Evolutionary conservation across 1,140 invertebrate species (phyloP).

Genomic region (Drosophila simulans): DNA sequence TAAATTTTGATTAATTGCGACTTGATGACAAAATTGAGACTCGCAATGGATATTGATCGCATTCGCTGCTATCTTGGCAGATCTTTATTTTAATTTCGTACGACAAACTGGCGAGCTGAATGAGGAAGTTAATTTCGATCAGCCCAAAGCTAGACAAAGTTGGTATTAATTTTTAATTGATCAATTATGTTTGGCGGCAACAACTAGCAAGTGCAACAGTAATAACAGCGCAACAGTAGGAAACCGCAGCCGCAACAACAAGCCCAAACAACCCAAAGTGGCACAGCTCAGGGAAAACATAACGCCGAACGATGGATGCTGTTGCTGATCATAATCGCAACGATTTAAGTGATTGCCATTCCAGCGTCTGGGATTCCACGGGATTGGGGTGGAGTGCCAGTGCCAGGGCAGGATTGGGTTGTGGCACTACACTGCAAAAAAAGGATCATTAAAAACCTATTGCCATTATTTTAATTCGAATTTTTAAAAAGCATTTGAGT

Average conservation of each 20-base stretch:
- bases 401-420: conserved; percentile 10
- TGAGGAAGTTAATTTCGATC: conserved; percentile 56
- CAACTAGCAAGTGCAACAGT: conserved; percentile 26
- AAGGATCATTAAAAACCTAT: not conserved
- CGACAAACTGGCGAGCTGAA: conserved; percentile 30
- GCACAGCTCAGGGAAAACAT: conserved; percentile 67
- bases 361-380: conserved; percentile 16
- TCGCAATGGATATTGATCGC: conserved; percentile 7
- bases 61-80: conserved; percentile 17
- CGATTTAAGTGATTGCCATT: conserved; percentile 78
- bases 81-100: conserved; percentile 24
- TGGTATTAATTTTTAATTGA: conserved; percentile 82
- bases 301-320: conserved; percentile 52
- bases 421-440: conserved; percentile 9
- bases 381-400: conserved; percentile 24
- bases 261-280: conserved; percentile 26
- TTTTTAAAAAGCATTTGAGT: too few relatives aligned
- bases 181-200: conserved; percentile 63
- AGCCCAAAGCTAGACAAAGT: conserved; percentile 71
- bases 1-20: conserved; percentile 1
- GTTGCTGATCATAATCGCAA: conserved; percentile 77
- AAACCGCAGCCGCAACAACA: conserved; percentile 32
- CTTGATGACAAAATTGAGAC: not conserved
- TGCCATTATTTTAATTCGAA: too few relatives aligned
- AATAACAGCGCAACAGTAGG: conserved; percentile 28